Evolutionary conservation across 2,888 invertebrate species (phyloP).

Genomic region (Scrobipalpa costella): DNA sequence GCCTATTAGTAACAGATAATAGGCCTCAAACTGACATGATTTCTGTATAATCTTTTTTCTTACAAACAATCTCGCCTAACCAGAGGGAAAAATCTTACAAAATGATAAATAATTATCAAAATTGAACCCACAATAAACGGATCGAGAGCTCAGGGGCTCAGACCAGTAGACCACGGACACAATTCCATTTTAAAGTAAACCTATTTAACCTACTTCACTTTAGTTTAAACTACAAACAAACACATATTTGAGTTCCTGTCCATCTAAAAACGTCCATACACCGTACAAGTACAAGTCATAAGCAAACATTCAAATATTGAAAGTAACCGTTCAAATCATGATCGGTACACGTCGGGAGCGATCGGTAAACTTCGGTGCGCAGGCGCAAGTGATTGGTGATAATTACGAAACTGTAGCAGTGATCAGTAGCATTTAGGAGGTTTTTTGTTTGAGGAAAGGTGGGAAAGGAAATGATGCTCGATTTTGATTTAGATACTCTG

Average conservation of each 20-base stretch:
- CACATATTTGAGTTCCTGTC: constrained; percentile 5
- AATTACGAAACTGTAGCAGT: constrained; percentile 47
- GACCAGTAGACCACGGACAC: no score
- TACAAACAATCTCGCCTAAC: no score
- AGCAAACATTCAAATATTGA: constrained; percentile 11
- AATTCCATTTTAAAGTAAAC: no score
- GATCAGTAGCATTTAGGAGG: neutral
- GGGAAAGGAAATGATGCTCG: neutral
- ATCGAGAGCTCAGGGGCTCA: no score
- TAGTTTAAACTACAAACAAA: neutral
- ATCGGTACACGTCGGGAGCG: constrained; percentile 20
- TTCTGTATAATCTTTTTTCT: no score
- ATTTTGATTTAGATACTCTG: no score
- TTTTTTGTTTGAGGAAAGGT: neutral
- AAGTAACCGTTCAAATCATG: neutral
- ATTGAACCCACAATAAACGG: no score
- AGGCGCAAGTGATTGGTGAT: constrained; percentile 40
- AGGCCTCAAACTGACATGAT: no score
- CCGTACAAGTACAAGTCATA: constrained; percentile 1
- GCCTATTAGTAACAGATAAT: no score
- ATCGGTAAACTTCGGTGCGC: constrained; percentile 25
- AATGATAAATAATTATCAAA: no score
- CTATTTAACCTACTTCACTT: neutral
- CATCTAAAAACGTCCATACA: neutral
- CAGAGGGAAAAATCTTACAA: no score